These are phyloP conservation scores for Hylia prasina DNA, from an alignment of 2,113 vertebrate species.

Conservation along the genomic window DNA sequence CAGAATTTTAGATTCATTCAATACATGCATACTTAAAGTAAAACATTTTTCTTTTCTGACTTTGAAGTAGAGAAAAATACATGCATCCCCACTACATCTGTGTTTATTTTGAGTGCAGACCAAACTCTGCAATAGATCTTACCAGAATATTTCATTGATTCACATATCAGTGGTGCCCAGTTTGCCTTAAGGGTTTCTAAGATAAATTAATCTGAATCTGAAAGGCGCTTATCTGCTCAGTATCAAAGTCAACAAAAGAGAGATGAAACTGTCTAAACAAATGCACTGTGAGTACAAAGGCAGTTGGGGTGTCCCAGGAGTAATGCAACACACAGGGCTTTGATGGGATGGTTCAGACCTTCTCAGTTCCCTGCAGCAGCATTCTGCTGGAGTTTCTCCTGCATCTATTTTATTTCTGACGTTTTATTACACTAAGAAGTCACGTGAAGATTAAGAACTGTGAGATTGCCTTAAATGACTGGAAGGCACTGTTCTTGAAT, in stretches of 20 bases:
- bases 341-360: rapidly evolving
- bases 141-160: not conserved
- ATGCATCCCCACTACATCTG: not conserved
- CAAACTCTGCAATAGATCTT: not conserved
- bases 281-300: not conserved
- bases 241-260: not conserved
- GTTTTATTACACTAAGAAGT: not conserved
- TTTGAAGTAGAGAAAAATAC: not conserved
- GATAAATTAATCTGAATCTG: not conserved
- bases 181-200: not conserved
- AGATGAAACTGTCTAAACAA: not conserved
- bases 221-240: not conserved
- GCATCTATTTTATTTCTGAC: not conserved
- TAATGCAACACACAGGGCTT: rapidly evolving
- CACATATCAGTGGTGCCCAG: not conserved
- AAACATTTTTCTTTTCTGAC: not conserved
- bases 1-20: not conserved
- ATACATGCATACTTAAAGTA: not conserved
- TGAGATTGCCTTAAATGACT: not conserved
- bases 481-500: not conserved
- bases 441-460: not conserved
- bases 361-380: not conserved
- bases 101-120: not conserved
- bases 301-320: not conserved
- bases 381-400: not conserved